phyloP scores from a whole-genome alignment of 2,888 invertebrate species.

The Onchidella celtica region DNA sequence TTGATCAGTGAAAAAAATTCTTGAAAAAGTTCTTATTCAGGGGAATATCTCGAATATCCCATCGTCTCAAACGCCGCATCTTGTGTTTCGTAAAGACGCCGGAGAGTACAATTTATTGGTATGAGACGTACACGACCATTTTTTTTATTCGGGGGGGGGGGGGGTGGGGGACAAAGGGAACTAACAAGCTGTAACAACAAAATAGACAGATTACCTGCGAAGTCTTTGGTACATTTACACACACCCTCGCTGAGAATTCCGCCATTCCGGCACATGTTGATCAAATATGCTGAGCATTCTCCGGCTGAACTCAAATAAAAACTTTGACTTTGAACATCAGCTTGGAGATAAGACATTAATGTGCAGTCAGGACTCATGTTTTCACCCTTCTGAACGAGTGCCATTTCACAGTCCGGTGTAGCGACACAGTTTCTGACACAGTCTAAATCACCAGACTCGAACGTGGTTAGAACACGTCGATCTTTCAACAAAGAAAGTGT shows the following conservation, averaged over 20 bases:
- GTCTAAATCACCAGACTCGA: too few relatives aligned
- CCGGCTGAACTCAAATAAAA: background rate
- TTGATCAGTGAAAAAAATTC: too few relatives aligned
- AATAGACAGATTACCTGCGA: too few relatives aligned
- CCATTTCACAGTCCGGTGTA: background rate
- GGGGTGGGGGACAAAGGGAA: background rate
- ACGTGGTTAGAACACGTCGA: too few relatives aligned
- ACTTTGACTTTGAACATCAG: background rate
- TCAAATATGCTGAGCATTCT: background rate
- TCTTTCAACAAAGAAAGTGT: too few relatives aligned
- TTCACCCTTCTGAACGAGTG: background rate
- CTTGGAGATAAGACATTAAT: background rate
- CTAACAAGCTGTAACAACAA: background rate
- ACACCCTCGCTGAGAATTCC: background rate
- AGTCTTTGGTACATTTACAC: slow-evolving; percentile 6
- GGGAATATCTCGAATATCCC: too few relatives aligned
- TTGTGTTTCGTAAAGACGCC: too few relatives aligned
- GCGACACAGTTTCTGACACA: background rate
- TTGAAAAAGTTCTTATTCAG: too few relatives aligned
- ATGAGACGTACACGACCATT: background rate
- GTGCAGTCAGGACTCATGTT: background rate
- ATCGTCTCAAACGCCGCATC: too few relatives aligned
- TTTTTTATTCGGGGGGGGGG: background rate
- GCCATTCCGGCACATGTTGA: background rate
- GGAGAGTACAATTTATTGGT: too few relatives aligned